phyloP scores from a whole-genome alignment of 2,113 vertebrate genomes.

The Antennarius striatus region DNA sequence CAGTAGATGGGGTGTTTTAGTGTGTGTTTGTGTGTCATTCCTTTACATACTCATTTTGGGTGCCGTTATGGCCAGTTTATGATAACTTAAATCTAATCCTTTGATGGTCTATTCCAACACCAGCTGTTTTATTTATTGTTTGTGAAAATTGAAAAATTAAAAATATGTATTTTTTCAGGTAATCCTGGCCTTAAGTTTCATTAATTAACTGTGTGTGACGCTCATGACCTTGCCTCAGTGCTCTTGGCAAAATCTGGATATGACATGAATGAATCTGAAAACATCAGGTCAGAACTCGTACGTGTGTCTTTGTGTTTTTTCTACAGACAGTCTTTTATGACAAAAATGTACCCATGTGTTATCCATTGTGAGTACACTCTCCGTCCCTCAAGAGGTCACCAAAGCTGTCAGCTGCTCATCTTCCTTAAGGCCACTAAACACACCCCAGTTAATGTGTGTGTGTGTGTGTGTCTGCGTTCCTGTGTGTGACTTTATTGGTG shows the following conservation, averaged over 20 bases:
- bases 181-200: too few species aligned
- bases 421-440: constrained; percentile 60
- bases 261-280: constrained; percentile 24
- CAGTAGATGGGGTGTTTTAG: too few species aligned
- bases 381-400: constrained; percentile 65
- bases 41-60: too few species aligned
- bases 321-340: constrained; percentile 21
- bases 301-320: constrained; percentile 5
- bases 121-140: too few species aligned
- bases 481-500: constrained; percentile 30
- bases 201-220: neutral
- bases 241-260: neutral
- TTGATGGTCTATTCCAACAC: too few species aligned
- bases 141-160: too few species aligned
- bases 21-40: too few species aligned
- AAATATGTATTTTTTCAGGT: too few species aligned
- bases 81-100: too few species aligned
- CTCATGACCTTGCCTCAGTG: neutral
- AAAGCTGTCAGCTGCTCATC: constrained; percentile 65
- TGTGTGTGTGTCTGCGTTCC: constrained; percentile 37
- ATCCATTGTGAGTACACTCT: constrained; percentile 38
- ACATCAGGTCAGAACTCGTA: neutral
- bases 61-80: too few species aligned
- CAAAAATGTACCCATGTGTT: constrained; percentile 24
- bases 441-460: constrained; percentile 50